Evolutionary conservation across 2,888 invertebrate species (phyloP).

Genomic region (Tholera decimalis): DNA sequence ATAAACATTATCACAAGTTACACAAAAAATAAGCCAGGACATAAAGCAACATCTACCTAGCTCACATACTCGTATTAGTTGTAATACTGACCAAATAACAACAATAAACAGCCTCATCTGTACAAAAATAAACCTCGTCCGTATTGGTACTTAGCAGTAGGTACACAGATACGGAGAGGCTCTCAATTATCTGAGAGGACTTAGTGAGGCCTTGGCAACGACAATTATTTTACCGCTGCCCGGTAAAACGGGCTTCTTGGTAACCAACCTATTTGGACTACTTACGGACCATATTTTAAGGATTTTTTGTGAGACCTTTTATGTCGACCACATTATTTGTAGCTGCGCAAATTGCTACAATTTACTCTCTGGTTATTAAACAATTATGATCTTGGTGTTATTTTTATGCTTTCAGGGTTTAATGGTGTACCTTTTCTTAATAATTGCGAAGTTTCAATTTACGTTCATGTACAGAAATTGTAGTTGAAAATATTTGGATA

Average conservation of each 20-base stretch:
- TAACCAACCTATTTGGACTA: conserved; percentile 52
- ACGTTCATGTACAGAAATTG: not conserved
- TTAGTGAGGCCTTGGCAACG: conserved; percentile 54
- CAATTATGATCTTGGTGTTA: conserved; percentile 37
- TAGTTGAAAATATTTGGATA: not conserved
- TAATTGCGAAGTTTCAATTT: not conserved
- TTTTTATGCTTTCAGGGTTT: conserved; percentile 22
- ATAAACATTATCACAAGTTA: not conserved
- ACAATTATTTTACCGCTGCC: conserved; percentile 58
- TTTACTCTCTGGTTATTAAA: conserved; percentile 28
- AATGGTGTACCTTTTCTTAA: not conserved
- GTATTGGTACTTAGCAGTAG: conserved; percentile 46
- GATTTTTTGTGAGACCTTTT: conserved; percentile 43
- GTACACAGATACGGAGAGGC: conserved; percentile 44
- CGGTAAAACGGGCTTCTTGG: conserved; percentile 54
- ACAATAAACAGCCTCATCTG: conserved; percentile 44
- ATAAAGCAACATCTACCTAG: conserved; percentile 21
- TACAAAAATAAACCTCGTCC: conserved; percentile 53
- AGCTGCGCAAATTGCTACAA: conserved; percentile 50
- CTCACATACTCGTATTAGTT: conserved; percentile 7
- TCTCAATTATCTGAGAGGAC: conserved; percentile 60
- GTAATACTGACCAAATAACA: conserved; percentile 35
- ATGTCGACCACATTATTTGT: conserved; percentile 53
- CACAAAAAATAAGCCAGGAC: conserved; percentile 16
- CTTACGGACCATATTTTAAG: conserved; percentile 55